Evolutionary conservation across 2,888 invertebrate genomes (phyloP).

Genomic region (Amitus sp.): DNA sequence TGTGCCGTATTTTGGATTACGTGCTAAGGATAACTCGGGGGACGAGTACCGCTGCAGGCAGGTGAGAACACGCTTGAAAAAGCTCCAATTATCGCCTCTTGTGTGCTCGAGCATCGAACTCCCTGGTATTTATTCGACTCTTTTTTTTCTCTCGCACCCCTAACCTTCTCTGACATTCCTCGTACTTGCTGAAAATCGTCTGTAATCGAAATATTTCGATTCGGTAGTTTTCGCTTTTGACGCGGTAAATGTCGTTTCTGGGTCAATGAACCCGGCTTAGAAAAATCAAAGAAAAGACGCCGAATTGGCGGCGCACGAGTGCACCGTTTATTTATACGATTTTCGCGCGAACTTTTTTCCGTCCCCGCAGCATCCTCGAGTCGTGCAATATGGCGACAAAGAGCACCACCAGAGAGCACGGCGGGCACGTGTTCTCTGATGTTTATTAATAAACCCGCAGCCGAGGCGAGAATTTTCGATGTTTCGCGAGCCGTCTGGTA

Average conservation of each 20-base stretch:
- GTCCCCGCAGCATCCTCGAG: constrained; percentile 26
- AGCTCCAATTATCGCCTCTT: not conserved
- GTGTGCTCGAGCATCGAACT: too few species aligned
- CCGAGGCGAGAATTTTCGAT: constrained; percentile 53
- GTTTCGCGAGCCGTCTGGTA: constrained; percentile 47
- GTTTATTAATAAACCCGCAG: constrained; percentile 63
- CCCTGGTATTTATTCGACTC: too few species aligned
- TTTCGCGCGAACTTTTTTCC: constrained; percentile 29
- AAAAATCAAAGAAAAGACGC: too few species aligned
- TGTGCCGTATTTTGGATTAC: constrained; percentile 17
- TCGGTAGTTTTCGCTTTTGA: too few species aligned
- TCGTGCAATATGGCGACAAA: constrained; percentile 48
- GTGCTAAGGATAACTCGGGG: constrained; percentile 6
- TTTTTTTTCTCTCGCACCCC: too few species aligned
- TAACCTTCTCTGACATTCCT: too few species aligned
- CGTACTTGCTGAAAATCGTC: too few species aligned
- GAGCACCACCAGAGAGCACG: constrained; percentile 47
- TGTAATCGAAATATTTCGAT: not conserved
- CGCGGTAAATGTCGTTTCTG: constrained; percentile 9
- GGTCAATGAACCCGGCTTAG: constrained; percentile 28
- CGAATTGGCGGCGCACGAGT: constrained; percentile 42
- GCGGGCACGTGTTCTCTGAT: constrained; percentile 55
- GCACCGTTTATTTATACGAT: constrained; percentile 14
- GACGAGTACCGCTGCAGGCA: not conserved
- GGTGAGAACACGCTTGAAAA: constrained; percentile 1